Conservation (phyloP, 2,888 invertebrate genomes). For the Caenorhabditis sp. region DNA sequence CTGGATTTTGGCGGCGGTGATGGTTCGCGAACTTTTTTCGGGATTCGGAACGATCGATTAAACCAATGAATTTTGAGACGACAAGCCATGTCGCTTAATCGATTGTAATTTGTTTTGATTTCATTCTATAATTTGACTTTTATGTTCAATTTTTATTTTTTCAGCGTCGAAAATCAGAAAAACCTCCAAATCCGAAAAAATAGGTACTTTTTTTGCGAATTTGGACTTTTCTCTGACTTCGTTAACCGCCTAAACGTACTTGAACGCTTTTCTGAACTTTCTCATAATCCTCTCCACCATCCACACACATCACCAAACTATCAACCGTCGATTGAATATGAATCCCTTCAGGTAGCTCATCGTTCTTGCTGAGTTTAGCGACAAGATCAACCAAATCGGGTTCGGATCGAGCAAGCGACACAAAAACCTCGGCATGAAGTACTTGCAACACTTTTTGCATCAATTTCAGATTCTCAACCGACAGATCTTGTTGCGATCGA, state of each 20-base stretch:
- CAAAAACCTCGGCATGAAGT: conserved; percentile 25
- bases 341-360: conserved; percentile 7
- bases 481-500: conserved; percentile 14
- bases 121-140: conserved; percentile 35
- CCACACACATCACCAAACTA: conserved; percentile 14
- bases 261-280: conserved; percentile 4
- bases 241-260: conserved; percentile 5
- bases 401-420: conserved; percentile 6
- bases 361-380: neutral
- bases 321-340: conserved; percentile 16
- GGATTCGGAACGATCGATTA: conserved; percentile 36
- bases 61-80: conserved; percentile 28
- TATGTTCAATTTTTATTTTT: no score
- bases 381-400: conserved; percentile 6
- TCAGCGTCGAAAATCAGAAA: no score
- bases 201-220: neutral
- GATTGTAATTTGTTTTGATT: conserved; percentile 8
- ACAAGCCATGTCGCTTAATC: conserved; percentile 19
- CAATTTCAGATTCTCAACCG: conserved; percentile 21
- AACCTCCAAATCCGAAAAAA: no score
- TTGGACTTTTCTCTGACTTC: neutral
- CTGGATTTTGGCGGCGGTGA: neutral
- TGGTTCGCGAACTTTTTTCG: conserved; percentile 26
- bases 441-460: conserved; percentile 21
- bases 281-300: conserved; percentile 4